These are phyloP conservation scores for Poeciliopsis gracilis DNA, from an alignment of 2,797 vertebrate genomes.

Conservation along the genomic window DNA sequence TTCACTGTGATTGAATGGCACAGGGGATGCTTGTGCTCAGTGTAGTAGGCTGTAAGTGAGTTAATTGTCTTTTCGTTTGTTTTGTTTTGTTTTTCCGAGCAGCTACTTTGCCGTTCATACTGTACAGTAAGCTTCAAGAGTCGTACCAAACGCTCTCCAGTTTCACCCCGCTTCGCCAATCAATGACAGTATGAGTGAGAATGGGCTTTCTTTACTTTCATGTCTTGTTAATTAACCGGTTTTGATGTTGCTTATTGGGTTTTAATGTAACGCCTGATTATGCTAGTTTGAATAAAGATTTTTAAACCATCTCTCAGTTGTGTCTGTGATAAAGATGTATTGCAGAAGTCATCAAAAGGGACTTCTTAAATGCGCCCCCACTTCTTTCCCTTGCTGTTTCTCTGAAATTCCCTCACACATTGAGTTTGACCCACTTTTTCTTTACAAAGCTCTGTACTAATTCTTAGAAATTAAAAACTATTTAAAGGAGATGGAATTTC, in stretches of 20 bases:
- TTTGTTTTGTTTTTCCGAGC: not conserved
- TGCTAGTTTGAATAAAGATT: conserved; percentile 82
- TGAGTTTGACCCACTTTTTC: conserved; percentile 73
- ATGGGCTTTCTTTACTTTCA: conserved; percentile 70
- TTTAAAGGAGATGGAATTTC: conserved; percentile 60
- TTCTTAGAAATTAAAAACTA: conserved; percentile 74
- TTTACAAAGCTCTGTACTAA: conserved; percentile 56
- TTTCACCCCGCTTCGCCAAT: conserved; percentile 57
- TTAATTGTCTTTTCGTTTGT: conserved; percentile 43
- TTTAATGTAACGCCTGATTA: conserved; percentile 80
- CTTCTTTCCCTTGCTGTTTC: conserved; percentile 3
- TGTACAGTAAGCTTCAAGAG: conserved; percentile 62
- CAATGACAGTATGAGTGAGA: conserved; percentile 68
- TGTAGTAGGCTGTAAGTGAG: conserved; percentile 58
- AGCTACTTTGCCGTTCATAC: conserved; percentile 62
- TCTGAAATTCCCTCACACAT: conserved; percentile 46
- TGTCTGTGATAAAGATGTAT: conserved; percentile 47
- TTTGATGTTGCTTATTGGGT: conserved; percentile 78
- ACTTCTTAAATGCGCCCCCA: conserved; percentile 28
- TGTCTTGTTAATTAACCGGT: conserved; percentile 65
- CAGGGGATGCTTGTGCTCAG: conserved; percentile 64
- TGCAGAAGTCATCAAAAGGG: conserved; percentile 50
- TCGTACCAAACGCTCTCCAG: conserved; percentile 50
- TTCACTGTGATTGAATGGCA: conserved; percentile 72
- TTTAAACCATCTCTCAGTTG: conserved; percentile 62